These are phyloP conservation scores for Ctenopoma kingsleyae DNA, from an alignment of 2,797 vertebrate genomes.

Conservation along the genomic window DNA sequence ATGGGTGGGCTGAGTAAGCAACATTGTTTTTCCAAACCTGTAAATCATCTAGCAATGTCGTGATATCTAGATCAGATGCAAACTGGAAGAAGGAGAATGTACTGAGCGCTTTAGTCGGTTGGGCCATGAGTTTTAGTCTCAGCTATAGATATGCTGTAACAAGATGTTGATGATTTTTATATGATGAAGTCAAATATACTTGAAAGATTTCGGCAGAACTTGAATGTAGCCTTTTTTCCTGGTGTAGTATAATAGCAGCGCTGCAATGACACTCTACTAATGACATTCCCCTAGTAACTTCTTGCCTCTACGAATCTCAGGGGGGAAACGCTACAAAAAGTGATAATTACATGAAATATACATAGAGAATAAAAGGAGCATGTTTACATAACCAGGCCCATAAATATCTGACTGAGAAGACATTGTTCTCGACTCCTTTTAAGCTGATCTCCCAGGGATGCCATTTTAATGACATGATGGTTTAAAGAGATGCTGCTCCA, in stretches of 20 bases:
- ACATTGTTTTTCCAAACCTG: slow-evolving; percentile 46
- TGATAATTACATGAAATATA: slow-evolving; percentile 91
- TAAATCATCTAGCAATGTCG: slow-evolving; percentile 49
- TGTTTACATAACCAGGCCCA: slow-evolving; percentile 97
- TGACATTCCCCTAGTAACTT: slow-evolving; percentile 97
- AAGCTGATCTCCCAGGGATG: slow-evolving; percentile 96
- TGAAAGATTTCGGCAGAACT: slow-evolving; percentile 67
- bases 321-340: slow-evolving; percentile 83
- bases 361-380: slow-evolving; percentile 86
- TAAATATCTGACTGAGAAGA: slow-evolving; percentile 99
- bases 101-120: too few relatives aligned
- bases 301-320: slow-evolving; percentile 80
- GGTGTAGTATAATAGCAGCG: slow-evolving; percentile 58
- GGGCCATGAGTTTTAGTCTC: slow-evolving; percentile 26
- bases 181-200: slow-evolving; percentile 80
- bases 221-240: slow-evolving; percentile 61
- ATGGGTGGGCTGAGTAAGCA: slow-evolving; percentile 23
- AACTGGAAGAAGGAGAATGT: slow-evolving; percentile 19
- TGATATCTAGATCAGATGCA: slow-evolving; percentile 33
- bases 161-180: slow-evolving; percentile 70
- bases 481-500: slow-evolving; percentile 98
- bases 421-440: slow-evolving; percentile 99
- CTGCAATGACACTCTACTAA: slow-evolving; percentile 95
- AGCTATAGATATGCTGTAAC: slow-evolving; percentile 54
- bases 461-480: slow-evolving; percentile 99